phyloP scores from a whole-genome alignment of 2,113 vertebrate genomes.

The Phalacrocorax brasilianus region DNA sequence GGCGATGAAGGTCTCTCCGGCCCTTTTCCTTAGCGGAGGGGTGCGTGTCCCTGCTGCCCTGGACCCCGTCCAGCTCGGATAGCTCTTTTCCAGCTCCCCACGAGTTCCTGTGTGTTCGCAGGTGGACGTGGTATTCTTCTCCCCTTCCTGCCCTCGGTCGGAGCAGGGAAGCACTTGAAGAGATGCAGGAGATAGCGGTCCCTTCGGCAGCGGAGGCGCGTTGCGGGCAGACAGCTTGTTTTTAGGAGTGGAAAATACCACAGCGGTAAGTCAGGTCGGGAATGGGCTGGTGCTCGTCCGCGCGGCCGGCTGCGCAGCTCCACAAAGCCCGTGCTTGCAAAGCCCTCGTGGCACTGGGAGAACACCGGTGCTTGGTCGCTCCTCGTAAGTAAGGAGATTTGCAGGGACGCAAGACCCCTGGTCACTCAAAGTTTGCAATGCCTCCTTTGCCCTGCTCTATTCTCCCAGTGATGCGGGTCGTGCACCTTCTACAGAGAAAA shows the following conservation, averaged over 20 bases:
- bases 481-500: not conserved
- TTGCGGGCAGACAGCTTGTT: not conserved
- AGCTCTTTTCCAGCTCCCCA: not conserved
- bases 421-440: not conserved
- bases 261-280: not conserved
- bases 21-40: not conserved
- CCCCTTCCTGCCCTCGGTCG: not conserved
- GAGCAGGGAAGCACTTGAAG: not conserved
- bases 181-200: not conserved
- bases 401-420: not conserved
- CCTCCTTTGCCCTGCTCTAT: fast-evolving
- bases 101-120: not conserved
- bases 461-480: fast-evolving
- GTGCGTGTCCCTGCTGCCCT: not conserved
- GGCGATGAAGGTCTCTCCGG: not conserved
- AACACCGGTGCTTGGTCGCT: not conserved
- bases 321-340: not conserved
- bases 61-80: not conserved
- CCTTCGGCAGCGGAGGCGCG: fast-evolving
- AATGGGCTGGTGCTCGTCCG: fast-evolving
- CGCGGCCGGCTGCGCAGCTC: not conserved
- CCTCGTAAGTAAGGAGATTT: fast-evolving
- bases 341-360: not conserved
- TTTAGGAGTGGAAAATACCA: not conserved
- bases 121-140: not conserved